phyloP scores from a whole-genome alignment of 2,113 vertebrate species.

The Alexandromys fortis region DNA sequence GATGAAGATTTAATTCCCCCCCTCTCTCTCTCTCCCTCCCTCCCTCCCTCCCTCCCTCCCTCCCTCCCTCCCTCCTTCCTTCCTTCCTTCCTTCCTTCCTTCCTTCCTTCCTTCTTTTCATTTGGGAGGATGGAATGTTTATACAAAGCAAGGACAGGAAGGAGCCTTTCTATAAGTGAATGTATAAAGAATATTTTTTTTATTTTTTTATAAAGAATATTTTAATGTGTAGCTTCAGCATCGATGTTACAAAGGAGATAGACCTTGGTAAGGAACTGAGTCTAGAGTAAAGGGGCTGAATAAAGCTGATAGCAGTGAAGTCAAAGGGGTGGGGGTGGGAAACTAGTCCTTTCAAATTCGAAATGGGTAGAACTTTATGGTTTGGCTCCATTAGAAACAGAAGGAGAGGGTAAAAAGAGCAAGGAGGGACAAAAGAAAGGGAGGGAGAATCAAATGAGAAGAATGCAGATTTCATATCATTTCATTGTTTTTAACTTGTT shows the following conservation, averaged over 20 bases:
- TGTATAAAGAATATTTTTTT: too few species aligned
- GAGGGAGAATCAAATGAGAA: background rate
- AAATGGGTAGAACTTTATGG: background rate
- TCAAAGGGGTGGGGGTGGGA: background rate
- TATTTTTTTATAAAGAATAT: background rate
- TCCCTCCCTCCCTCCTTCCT: background rate
- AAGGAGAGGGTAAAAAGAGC: background rate
- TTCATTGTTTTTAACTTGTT: background rate
- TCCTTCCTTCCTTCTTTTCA: background rate
- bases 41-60: fast-evolving
- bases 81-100: too few species aligned
- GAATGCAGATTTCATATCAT: background rate
- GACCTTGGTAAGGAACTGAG: background rate
- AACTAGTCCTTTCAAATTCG: fast-evolving
- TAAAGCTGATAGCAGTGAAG: background rate
- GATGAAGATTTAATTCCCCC: background rate
- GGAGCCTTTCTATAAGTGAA: background rate
- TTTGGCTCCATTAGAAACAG: background rate
- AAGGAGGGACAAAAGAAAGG: background rate
- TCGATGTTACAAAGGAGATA: background rate
- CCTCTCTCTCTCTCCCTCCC: too few species aligned
- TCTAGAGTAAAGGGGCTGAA: background rate
- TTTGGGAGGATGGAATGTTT: background rate
- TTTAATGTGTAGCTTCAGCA: background rate
- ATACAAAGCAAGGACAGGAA: background rate